Percentiles rank a stretch among this genome's conserved stretches.
Evolutionary conservation across 2,113 vertebrate genomes (phyloP).

Genomic region (Callorhinus ursinus): DNA sequence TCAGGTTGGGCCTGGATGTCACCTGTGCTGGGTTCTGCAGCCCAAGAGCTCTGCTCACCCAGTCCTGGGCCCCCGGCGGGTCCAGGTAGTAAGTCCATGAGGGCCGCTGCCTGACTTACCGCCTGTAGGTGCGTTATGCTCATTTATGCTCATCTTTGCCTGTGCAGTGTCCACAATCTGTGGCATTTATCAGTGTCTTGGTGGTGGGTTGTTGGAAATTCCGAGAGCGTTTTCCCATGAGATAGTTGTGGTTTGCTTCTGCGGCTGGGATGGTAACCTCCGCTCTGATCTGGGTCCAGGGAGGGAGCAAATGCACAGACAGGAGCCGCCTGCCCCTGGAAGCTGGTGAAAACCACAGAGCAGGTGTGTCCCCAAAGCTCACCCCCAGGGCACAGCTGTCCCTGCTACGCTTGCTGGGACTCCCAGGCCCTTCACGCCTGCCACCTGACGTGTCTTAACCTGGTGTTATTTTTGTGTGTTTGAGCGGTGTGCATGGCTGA

Average conservation of each 20-base stretch:
- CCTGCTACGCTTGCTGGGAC: background rate
- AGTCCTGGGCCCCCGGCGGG: background rate
- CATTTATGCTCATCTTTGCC: no score
- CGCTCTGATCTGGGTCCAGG: background rate
- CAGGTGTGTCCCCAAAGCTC: background rate
- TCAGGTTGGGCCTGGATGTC: background rate
- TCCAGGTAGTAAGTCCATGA: no score
- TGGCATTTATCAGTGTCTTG: background rate
- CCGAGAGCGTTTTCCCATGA: background rate
- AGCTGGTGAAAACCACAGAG: background rate
- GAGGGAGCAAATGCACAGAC: background rate
- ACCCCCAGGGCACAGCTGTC: background rate
- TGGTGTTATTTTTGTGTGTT: background rate
- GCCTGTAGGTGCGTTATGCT: no score
- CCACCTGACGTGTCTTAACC: background rate
- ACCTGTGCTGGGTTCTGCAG: no score
- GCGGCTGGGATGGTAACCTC: background rate
- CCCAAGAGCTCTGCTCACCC: no score
- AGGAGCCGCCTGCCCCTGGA: background rate
- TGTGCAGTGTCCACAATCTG: no score
- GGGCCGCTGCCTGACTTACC: no score
- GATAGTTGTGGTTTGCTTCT: background rate
- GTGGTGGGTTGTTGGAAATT: background rate
- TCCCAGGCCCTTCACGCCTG: background rate
- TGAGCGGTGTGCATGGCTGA: background rate